Conservation (phyloP, 2,888 invertebrate species). For the Brachyptera risi region DNA sequence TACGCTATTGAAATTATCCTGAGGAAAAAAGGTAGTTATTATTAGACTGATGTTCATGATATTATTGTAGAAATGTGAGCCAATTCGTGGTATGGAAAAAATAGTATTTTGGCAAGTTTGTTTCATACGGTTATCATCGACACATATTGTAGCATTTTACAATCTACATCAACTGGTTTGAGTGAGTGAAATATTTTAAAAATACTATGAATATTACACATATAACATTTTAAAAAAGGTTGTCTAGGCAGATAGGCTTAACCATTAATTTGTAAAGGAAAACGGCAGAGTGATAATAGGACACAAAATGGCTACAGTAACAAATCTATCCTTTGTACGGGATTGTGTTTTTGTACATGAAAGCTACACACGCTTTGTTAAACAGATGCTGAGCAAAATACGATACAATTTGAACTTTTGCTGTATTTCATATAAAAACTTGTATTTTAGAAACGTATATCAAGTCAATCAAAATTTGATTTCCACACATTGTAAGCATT, state of each 20-base stretch:
- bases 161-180: neutral
- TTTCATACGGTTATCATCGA: slow-evolving; percentile 8
- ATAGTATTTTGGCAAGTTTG: slow-evolving; percentile 19
- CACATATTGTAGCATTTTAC: neutral
- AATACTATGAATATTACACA: slow-evolving; percentile 17
- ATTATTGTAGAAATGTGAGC: slow-evolving; percentile 4
- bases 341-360: slow-evolving; percentile 23
- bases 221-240: slow-evolving; percentile 9
- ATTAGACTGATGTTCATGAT: slow-evolving; percentile 12
- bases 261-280: neutral
- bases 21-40: slow-evolving; percentile 27
- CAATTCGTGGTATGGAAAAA: slow-evolving; percentile 9
- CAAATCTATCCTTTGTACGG: slow-evolving; percentile 20
- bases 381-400: slow-evolving; percentile 27
- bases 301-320: slow-evolving; percentile 20
- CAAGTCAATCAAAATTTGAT: neutral
- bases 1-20: slow-evolving; percentile 19
- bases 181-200: slow-evolving; percentile 12
- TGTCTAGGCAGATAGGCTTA: neutral
- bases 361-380: slow-evolving; percentile 25
- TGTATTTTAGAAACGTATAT: neutral
- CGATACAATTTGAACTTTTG: slow-evolving; percentile 26
- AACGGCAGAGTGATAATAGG: slow-evolving; percentile 10
- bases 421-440: slow-evolving; percentile 16
- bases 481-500: neutral